A percentile compares a stretch with the other conserved stretches of the same genome.
These are phyloP conservation scores for Zootoca vivipara DNA, from an alignment of 2,113 vertebrate species.

Conservation along the genomic window DNA sequence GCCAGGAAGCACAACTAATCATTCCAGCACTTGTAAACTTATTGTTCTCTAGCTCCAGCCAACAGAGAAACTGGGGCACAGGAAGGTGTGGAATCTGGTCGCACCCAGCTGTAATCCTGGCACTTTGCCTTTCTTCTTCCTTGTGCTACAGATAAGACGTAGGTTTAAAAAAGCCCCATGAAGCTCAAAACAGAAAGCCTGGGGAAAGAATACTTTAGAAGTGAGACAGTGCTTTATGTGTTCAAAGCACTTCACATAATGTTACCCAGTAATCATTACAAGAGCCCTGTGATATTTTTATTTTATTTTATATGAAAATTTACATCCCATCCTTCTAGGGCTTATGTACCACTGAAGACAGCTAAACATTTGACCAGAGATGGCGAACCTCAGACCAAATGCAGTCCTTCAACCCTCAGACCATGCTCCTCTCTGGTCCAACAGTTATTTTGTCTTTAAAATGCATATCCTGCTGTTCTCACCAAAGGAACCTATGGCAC, in stretches of 20 bases:
- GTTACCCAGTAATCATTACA: not conserved
- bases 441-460: not conserved
- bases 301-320: too few species aligned
- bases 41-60: not conserved
- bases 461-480: not conserved
- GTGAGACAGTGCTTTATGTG: not conserved
- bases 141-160: not conserved
- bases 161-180: not conserved
- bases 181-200: not conserved
- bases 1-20: not conserved
- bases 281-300: not conserved
- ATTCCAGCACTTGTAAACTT: not conserved
- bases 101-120: conserved; percentile 9
- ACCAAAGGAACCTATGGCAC: not conserved
- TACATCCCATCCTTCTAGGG: too few species aligned
- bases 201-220: not conserved
- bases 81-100: not conserved
- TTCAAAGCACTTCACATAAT: not conserved
- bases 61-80: not conserved
- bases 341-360: too few species aligned
- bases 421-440: not conserved
- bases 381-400: too few species aligned
- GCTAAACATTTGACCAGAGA: too few species aligned
- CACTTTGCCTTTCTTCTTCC: not conserved
- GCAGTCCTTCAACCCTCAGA: too few species aligned